Evolutionary conservation across 2,797 vertebrate species (phyloP).

Genomic region (Melanotaenia nigrans): DNA sequence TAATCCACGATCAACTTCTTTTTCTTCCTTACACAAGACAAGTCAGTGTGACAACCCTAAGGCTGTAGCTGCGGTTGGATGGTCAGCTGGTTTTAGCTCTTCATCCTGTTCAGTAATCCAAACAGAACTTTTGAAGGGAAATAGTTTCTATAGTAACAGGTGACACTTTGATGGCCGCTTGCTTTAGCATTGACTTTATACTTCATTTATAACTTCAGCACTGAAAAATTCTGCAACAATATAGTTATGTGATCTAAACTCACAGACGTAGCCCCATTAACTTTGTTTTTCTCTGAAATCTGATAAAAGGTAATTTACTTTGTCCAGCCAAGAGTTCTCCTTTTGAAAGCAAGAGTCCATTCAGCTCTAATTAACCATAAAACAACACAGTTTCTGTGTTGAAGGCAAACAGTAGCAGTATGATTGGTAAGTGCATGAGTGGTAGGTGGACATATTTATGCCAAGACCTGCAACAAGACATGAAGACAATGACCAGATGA

Average conservation of each 20-base stretch:
- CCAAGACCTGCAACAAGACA: slow-evolving; percentile 1
- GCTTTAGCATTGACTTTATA: neutral
- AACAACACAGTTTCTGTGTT: neutral
- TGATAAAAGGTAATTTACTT: neutral
- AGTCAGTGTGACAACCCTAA: slow-evolving; percentile 3
- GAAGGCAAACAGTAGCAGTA: neutral
- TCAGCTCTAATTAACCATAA: slow-evolving; percentile 10
- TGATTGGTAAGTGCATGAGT: slow-evolving; percentile 4
- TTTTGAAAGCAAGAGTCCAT: slow-evolving; percentile 1
- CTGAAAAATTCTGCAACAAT: neutral
- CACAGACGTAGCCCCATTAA: neutral
- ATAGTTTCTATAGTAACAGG: slow-evolving; percentile 6
- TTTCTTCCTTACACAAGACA: neutral
- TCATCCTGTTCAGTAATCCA: neutral
- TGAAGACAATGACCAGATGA: slow-evolving; percentile 11
- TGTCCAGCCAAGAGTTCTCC: neutral
- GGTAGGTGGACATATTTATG: slow-evolving; percentile 23
- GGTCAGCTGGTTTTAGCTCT: slow-evolving; percentile 1
- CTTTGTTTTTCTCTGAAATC: neutral
- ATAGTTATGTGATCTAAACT: neutral
- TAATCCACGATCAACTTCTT: slow-evolving; percentile 1
- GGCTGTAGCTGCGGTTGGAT: neutral
- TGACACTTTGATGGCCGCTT: neutral
- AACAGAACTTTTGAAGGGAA: neutral
- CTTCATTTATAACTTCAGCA: neutral